Conservation (phyloP, 2,113 vertebrate genomes). For the Phyllopteryx taeniolatus region DNA sequence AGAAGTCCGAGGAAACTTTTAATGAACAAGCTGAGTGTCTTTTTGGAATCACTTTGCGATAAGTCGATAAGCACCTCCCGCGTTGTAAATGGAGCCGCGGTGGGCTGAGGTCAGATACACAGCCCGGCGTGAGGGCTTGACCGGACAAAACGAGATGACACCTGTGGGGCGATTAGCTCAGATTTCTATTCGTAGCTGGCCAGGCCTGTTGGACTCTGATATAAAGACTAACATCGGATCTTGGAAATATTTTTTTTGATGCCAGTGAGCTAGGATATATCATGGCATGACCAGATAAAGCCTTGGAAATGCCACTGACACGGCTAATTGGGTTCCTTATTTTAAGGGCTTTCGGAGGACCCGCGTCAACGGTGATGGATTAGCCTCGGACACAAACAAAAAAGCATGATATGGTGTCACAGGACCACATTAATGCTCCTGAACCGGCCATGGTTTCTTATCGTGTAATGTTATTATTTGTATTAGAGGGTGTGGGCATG, state of each 20-base stretch:
- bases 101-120: constrained; percentile 68
- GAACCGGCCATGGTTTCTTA: neutral
- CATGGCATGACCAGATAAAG: neutral
- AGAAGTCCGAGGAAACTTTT: constrained; percentile 65
- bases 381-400: constrained; percentile 32
- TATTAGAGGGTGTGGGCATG: constrained; percentile 26
- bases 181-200: constrained; percentile 58
- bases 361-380: constrained; percentile 25
- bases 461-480: constrained; percentile 30
- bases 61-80: constrained; percentile 62
- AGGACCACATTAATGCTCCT: neutral
- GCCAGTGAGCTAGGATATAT: neutral
- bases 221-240: constrained; percentile 23
- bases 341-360: constrained; percentile 14
- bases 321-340: constrained; percentile 22
- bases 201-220: constrained; percentile 47
- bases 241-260: constrained; percentile 7
- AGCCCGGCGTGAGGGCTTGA: constrained; percentile 59
- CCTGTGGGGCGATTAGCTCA: constrained; percentile 56
- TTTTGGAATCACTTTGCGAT: constrained; percentile 62
- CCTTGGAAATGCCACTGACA: neutral
- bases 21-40: constrained; percentile 68
- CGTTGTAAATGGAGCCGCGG: constrained; percentile 48
- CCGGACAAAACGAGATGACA: constrained; percentile 60
- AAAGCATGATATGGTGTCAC: constrained; percentile 24